Evolutionary conservation across 2,113 vertebrate genomes (phyloP), one percentile per base, ranked within the genome.

Genomic region (Cyrtonyx montezumae): DNA sequence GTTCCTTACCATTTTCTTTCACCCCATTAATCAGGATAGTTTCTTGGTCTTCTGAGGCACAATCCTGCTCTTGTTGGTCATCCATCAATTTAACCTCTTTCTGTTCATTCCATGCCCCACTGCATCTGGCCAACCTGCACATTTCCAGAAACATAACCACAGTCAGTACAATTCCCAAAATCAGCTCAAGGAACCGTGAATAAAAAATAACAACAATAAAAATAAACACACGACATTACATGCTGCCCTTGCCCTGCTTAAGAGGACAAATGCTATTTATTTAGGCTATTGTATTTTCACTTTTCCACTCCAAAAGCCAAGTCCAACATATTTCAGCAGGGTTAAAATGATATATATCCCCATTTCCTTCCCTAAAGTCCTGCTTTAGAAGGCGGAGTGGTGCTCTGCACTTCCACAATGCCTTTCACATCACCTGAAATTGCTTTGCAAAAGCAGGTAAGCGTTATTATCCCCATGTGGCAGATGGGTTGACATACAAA

Each of bases 81-180:
- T 99, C 99, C 99, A 99, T 99, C 98, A 99, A 98, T 99, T 98
- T 97, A 98, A 98, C 96, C 97, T 97, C 96, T 96, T 96, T 98
- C 96, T 98, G 97, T 97, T 98, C 98, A 98, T 98, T 98, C 98
- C 98, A 98, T 98, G 97, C 98, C 98, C 98, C 98, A 97, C 98
- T 98, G 98, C 95, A 97, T 97, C 97, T 97, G 97, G 97, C 95
- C 97, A 98, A 98, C 98, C 99, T 99, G 98, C 94, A 97, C 95
- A 97, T 96, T 97, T 97, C 93, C 87, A 98, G 97, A 98, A 96
- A 97, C 88, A 97, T 62, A 97, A 96, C 93, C 93, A 95, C 51
- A 97, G 95, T 97, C 92, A 97, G 96, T 96, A 82, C 96, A 94
- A 94, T 87, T 91, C 91, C 87, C 74, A 63, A 91, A 48, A 87